These are phyloP conservation scores for Thereva unica DNA, from an alignment of 2,888 invertebrate species.

Conservation along the genomic window DNA sequence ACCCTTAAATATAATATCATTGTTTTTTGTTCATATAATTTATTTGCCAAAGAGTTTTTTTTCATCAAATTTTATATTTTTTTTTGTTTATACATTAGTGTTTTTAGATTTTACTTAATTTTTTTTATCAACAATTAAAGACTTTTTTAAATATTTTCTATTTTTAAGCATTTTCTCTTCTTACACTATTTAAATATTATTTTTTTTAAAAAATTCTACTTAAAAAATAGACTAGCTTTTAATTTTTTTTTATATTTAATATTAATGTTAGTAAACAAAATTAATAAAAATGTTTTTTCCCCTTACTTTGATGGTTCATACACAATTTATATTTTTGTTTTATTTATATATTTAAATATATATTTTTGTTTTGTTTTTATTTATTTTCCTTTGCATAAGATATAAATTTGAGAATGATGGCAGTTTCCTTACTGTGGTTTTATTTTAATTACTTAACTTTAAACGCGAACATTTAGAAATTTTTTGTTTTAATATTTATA, in stretches of 20 bases:
- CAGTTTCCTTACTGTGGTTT: constrained; percentile 14
- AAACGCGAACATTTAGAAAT: constrained; percentile 19
- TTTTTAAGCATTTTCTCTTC: constrained; percentile 16
- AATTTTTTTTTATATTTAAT: no score
- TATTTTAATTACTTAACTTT: constrained; percentile 22
- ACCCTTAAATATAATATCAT: no score
- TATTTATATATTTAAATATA: not conserved
- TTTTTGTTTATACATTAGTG: no score
- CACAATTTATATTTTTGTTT: no score
- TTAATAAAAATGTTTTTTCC: no score
- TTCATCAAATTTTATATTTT: no score
- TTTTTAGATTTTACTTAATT: no score
- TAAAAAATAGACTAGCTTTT: constrained; percentile 26
- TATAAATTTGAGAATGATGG: constrained; percentile 29
- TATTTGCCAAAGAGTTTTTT: no score
- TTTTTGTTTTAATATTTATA: constrained; percentile 4
- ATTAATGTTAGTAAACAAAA: no score
- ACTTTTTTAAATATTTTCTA: constrained; percentile 5
- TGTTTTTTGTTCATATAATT: no score
- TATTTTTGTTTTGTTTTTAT: constrained; percentile 9
- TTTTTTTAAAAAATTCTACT: constrained; percentile 22
- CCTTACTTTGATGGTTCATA: no score
- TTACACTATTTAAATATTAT: constrained; percentile 18
- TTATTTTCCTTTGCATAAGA: constrained; percentile 16
- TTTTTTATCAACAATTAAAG: constrained; percentile 27